These are phyloP conservation scores for Galeopterus variegatus DNA, from an alignment of 2,113 vertebrate species.

Conservation along the genomic window DNA sequence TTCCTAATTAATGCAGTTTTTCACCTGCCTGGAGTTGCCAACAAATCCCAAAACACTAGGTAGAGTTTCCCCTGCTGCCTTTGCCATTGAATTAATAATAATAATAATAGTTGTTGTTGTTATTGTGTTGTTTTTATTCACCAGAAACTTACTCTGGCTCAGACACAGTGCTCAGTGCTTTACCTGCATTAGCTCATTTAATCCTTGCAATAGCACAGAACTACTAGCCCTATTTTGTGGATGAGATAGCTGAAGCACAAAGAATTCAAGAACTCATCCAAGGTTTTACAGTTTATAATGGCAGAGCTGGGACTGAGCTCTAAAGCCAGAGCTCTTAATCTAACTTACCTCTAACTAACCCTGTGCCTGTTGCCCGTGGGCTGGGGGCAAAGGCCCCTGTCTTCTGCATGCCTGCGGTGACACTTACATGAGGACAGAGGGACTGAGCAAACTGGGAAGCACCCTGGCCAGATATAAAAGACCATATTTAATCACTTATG, in stretches of 20 bases:
- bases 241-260: slow-evolving; percentile 18
- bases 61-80: not conserved
- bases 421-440: not conserved
- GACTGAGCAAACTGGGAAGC: not conserved
- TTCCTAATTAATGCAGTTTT: not conserved
- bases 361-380: not conserved
- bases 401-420: not conserved
- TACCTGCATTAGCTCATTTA: not conserved
- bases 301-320: not conserved
- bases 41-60: not conserved
- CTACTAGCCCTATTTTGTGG: not conserved
- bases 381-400: not conserved
- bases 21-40: not conserved
- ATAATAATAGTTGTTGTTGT: not conserved
- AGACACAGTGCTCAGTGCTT: not conserved
- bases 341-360: not conserved
- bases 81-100: not conserved
- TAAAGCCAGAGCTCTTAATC: not conserved
- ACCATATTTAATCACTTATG: slow-evolving; percentile 67
- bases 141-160: not conserved
- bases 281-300: not conserved
- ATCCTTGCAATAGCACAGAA: not conserved
- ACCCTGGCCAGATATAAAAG: slow-evolving; percentile 56
- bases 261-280: not conserved
- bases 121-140: not conserved